Percentiles rank a stretch among this genome's conserved stretches.
phyloP scores from a whole-genome alignment of 2,113 vertebrate genomes.

The Zosterops pallidus region DNA sequence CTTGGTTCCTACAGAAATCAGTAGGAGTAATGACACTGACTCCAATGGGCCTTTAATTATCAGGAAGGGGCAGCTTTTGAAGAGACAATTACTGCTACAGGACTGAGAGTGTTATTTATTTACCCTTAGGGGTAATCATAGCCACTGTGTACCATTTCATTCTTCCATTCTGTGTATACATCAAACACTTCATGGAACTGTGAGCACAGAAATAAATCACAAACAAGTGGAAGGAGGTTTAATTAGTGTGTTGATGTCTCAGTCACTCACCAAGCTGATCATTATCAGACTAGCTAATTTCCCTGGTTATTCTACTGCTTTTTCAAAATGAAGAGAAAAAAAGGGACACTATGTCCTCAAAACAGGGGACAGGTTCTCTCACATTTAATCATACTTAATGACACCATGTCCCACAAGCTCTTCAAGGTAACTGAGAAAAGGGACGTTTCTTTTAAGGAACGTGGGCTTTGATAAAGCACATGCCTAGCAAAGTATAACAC shows the following conservation, averaged over 20 bases:
- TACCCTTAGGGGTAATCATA: constrained; percentile 48
- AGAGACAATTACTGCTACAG: constrained; percentile 46
- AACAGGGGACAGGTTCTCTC: neutral
- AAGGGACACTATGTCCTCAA: neutral
- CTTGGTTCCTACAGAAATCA: neutral
- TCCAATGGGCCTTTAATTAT: neutral
- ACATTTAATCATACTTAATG: neutral
- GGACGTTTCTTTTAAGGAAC: neutral
- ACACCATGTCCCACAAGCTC: neutral
- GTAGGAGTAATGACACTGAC: neutral
- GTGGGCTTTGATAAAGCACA: rapidly evolving
- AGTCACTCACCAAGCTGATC: neutral
- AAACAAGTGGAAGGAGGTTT: neutral
- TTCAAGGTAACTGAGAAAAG: neutral
- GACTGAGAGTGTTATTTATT: constrained; percentile 60
- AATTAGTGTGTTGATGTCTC: constrained; percentile 1
- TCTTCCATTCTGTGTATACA: neutral
- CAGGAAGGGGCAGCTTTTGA: neutral
- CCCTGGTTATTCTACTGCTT: neutral
- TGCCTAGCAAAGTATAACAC: neutral
- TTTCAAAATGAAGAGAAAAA: neutral
- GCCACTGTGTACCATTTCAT: neutral
- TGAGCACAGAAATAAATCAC: neutral
- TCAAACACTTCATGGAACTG: neutral
- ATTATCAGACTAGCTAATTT: neutral